phyloP scores from a whole-genome alignment of 2,888 invertebrate genomes.

The Glomeris marginata region DNA sequence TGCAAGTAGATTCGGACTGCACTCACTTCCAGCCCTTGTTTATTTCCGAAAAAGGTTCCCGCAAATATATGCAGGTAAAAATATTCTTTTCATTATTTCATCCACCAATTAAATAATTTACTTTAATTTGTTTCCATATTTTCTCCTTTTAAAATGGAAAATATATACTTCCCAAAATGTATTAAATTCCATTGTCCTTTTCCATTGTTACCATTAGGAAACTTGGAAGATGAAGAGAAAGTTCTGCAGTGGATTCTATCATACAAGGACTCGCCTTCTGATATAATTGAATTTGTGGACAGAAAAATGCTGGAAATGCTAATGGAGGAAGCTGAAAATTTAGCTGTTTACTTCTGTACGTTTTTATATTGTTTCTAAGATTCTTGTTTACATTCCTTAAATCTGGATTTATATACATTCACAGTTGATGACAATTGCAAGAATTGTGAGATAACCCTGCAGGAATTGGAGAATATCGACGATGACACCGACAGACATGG shows the following conservation, averaged over 20 bases:
- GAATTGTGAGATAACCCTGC: slow-evolving; percentile 63
- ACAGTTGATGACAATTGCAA: slow-evolving; percentile 67
- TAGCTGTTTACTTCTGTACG: slow-evolving; percentile 85
- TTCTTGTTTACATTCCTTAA: too few species aligned
- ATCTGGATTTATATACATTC: slow-evolving; percentile 17
- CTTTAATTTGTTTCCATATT: not conserved
- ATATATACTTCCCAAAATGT: not conserved
- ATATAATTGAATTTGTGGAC: slow-evolving; percentile 81
- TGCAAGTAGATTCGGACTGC: slow-evolving; percentile 71
- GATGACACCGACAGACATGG: slow-evolving; percentile 80
- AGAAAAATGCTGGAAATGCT: slow-evolving; percentile 75
- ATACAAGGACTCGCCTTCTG: slow-evolving; percentile 65
- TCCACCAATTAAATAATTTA: not conserved
- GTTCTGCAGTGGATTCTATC: slow-evolving; percentile 81
- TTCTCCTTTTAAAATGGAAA: not conserved
- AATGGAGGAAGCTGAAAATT: slow-evolving; percentile 75
- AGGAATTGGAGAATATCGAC: slow-evolving; percentile 52
- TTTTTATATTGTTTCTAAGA: too few species aligned
- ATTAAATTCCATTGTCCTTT: not conserved
- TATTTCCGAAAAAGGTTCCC: slow-evolving; percentile 69
- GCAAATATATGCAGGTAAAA: slow-evolving; percentile 48
- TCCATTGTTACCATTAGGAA: slow-evolving; percentile 40
- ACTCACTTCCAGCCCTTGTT: slow-evolving; percentile 62
- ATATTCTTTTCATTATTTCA: not conserved
- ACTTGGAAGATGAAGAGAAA: slow-evolving; percentile 79